These are phyloP conservation scores for Acrocephalus scirpaceus DNA, from an alignment of 2,797 vertebrate genomes.

Conservation along the genomic window DNA sequence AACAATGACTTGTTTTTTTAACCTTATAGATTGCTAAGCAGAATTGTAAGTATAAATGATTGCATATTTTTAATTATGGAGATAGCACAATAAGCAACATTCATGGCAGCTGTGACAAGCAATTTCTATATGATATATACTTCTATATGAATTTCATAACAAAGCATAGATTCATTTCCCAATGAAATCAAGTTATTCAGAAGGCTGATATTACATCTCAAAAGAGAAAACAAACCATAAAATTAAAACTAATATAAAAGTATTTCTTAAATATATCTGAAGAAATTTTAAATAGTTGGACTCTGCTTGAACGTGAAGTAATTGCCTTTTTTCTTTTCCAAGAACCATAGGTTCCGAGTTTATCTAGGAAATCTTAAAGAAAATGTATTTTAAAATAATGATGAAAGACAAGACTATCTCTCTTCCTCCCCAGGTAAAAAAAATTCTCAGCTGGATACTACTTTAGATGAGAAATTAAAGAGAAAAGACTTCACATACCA, in stretches of 20 bases:
- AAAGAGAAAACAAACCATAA: background rate
- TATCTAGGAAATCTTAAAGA: background rate
- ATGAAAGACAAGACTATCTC: background rate
- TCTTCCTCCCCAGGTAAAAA: constrained; percentile 61
- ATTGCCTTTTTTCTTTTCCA: background rate
- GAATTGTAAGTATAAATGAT: background rate
- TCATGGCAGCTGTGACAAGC: background rate
- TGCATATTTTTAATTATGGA: background rate
- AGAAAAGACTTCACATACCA: constrained; percentile 74
- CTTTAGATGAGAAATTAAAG: constrained; percentile 60
- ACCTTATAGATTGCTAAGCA: background rate
- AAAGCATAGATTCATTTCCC: background rate
- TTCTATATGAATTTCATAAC: background rate
- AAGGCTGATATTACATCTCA: background rate
- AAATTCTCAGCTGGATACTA: background rate
- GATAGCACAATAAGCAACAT: background rate
- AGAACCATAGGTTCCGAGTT: background rate
- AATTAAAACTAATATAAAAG: background rate
- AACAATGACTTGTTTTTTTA: background rate
- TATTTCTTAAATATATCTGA: background rate
- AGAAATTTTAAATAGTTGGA: background rate
- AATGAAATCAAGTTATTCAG: background rate
- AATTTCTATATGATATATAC: background rate
- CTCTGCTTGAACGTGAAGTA: background rate
- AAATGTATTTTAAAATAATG: background rate